phyloP scores from a whole-genome alignment of 1,140 invertebrate genomes.

The Coptotermes formosanus region DNA sequence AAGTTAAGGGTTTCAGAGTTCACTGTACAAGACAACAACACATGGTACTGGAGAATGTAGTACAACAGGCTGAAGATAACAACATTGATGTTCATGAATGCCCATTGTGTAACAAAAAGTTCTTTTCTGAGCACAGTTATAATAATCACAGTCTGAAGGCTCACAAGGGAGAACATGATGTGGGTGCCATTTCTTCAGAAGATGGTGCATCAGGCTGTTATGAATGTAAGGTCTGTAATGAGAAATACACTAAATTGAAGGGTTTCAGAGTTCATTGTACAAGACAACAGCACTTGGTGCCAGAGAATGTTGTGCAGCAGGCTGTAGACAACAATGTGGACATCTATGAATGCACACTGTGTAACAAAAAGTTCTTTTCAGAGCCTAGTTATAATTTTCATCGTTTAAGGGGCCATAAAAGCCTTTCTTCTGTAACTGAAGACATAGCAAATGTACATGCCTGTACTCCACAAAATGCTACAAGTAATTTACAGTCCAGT shows the following conservation, averaged over 20 bases:
- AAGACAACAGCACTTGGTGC: no score
- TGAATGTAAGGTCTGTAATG: no score
- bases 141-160: not conserved
- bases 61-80: not conserved
- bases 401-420: not conserved
- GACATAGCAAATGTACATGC: not conserved
- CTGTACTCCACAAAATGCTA: no score
- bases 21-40: not conserved
- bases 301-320: no score
- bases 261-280: no score
- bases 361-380: no score
- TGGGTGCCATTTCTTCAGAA: no score
- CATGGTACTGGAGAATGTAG: not conserved
- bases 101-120: not conserved
- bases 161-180: not conserved
- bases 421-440: not conserved
- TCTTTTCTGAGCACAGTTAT: not conserved
- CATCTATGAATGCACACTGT: no score
- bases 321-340: no score
- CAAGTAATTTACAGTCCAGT: not conserved
- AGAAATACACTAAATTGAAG: no score
- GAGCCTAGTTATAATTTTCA: not conserved
- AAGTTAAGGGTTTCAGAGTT: not conserved
- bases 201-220: no score
- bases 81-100: not conserved